Base-by-base conservation (phyloP, 2,797 vertebrate genomes). In the Tympanoctomys barrerae region DNA sequence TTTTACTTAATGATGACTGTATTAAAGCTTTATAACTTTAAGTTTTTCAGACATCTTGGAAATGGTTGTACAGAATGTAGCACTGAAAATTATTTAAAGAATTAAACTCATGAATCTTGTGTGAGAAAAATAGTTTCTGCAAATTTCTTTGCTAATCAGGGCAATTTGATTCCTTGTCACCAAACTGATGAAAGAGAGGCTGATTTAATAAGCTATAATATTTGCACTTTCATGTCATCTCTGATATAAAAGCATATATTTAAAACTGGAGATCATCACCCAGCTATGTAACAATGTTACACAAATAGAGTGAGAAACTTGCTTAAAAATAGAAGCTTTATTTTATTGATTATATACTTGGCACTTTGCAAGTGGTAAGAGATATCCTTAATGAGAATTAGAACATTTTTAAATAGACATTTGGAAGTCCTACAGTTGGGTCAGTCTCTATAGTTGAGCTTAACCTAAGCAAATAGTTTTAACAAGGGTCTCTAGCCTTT, bases 151-250 rank as follows among this genome's bases (percentile, higher is more conserved):
- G 33, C 73, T 96, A 70, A 39, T 70, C 68, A 82, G 77, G 31
- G 70, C 0, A 4, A 28, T 96, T 96, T 59, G 95, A 33, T 96
- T 97, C 94, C 82, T 95, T 96, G 64, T 64, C 31, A 73, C 94
- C 61, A 62, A 97, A 71, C 90, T 94, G 90, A 94, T 92, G 91
- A 92, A 94, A 93, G 94, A 83, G 90, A 94, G 31, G 4, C 94
- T 94, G 81, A 87, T 96, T 89, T 96, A 96, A 88, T 97, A 64
- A 97, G 96, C 54, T 94, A 0, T 92, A 85, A 78, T 93, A 79
- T 87, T 96, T 97, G 36, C 5, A 36, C 31, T 93, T 94, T 89
- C 49, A 24, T 62, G 81, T 95, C 92, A 95, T 81, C 71, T 94
- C 89, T 93, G 54, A 71, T 87, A 83, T 61, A 90, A 93, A 77